Conservation (phyloP, 2,113 vertebrate genomes). For the Ctenomys sociabilis region DNA sequence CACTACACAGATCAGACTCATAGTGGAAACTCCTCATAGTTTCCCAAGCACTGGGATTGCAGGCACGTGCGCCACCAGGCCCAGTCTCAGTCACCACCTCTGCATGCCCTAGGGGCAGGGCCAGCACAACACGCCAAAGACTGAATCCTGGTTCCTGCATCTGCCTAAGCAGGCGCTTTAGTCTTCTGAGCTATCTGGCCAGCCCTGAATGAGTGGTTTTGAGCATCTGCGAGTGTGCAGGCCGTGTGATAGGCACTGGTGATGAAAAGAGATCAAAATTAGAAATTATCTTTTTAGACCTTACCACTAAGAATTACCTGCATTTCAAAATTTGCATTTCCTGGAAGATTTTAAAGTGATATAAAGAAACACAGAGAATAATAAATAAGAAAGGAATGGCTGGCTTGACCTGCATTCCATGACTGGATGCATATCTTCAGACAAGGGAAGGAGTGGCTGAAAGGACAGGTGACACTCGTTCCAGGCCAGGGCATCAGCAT, state of each 20-base stretch:
- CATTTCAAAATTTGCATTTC: neutral
- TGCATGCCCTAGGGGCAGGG: no score
- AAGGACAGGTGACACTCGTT: neutral
- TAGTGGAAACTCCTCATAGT: no score
- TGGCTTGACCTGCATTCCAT: neutral
- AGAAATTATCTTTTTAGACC: neutral
- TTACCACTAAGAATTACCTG: neutral
- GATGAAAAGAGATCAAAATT: neutral
- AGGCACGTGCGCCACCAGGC: no score
- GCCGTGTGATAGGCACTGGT: neutral
- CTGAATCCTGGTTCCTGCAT: no score
- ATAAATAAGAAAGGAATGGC: neutral
- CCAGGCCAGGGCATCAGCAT: accelerated
- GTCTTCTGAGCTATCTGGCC: no score
- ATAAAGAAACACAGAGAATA: neutral
- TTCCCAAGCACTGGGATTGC: no score
- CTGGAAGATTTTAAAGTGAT: neutral
- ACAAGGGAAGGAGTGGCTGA: neutral
- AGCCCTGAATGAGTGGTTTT: neutral
- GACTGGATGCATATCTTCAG: accelerated
- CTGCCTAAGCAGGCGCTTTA: no score
- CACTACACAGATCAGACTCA: no score
- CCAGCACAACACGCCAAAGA: no score
- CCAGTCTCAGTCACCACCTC: no score
- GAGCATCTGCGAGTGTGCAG: neutral